phyloP scores from a whole-genome alignment of 2,113 vertebrate species.

The Scolopax mira region DNA sequence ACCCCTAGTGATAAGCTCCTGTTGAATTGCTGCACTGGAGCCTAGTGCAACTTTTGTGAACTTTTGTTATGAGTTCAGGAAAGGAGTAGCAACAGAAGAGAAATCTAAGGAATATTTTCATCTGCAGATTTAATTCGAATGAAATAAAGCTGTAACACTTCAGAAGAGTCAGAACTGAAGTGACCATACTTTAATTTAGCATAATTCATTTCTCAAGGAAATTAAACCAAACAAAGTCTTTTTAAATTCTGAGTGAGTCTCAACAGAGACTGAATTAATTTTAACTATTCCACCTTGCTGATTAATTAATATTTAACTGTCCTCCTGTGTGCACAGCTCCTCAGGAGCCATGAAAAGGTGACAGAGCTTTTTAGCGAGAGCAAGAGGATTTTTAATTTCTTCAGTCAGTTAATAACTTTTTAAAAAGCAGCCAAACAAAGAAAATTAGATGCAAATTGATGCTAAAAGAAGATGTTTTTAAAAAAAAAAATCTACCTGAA shows the following conservation, averaged over 20 bases:
- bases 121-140: background rate
- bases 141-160: background rate
- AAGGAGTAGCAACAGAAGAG: background rate
- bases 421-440: background rate
- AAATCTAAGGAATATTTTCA: background rate
- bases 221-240: background rate
- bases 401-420: background rate
- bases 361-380: background rate
- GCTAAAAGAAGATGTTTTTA: background rate
- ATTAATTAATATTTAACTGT: conserved; percentile 29
- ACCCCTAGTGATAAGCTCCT: background rate
- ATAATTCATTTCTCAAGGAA: conserved; percentile 3
- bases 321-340: background rate
- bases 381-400: background rate
- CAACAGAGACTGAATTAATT: background rate
- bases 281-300: conserved; percentile 1
- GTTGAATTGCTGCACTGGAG: background rate
- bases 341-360: background rate
- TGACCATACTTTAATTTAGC: background rate
- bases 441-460: background rate
- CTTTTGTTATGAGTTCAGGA: background rate
- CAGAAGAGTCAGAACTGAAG: background rate
- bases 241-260: conserved; percentile 16
- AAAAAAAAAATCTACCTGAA: background rate
- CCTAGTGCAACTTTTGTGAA: background rate